phyloP scores from a whole-genome alignment of 1,140 invertebrate species.

The Leptonema lineaticorne region DNA sequence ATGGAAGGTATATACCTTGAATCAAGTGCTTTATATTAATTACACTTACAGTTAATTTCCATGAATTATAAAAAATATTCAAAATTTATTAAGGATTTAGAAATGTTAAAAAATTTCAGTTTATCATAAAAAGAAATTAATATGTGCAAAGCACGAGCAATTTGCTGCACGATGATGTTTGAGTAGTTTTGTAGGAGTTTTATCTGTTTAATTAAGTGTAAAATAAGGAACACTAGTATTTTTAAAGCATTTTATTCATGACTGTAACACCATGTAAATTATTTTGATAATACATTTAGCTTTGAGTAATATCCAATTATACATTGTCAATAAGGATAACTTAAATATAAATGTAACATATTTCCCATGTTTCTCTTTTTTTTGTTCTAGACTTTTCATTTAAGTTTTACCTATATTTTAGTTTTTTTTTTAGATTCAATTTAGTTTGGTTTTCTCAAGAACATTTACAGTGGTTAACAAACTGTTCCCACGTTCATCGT shows the following conservation, averaged over 20 bases:
- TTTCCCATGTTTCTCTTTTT: constrained; percentile 19
- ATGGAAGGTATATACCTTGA: no score
- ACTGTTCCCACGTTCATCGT: constrained; percentile 18
- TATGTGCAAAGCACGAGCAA: no score
- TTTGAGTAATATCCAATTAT: constrained; percentile 42
- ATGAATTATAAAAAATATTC: no score
- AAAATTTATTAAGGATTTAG: no score
- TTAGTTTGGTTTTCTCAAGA: constrained; percentile 1
- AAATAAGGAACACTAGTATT: constrained; percentile 20
- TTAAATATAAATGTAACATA: constrained; percentile 41
- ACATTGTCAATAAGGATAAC: constrained; percentile 40
- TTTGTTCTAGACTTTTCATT: constrained; percentile 28
- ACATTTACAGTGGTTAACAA: constrained; percentile 28
- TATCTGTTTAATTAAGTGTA: not conserved
- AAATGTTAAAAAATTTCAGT: no score
- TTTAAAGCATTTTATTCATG: constrained; percentile 43
- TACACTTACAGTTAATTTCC: no score
- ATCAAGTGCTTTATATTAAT: no score
- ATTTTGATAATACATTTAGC: constrained; percentile 43
- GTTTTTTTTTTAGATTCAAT: not conserved
- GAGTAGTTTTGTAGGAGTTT: not conserved
- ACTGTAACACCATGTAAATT: constrained; percentile 42
- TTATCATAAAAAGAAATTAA: no score
- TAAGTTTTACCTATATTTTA: constrained; percentile 30
- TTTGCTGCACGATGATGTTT: not conserved